Conservation (phyloP, 2,888 invertebrate species). For the Drosophila suboccidentalis region DNA sequence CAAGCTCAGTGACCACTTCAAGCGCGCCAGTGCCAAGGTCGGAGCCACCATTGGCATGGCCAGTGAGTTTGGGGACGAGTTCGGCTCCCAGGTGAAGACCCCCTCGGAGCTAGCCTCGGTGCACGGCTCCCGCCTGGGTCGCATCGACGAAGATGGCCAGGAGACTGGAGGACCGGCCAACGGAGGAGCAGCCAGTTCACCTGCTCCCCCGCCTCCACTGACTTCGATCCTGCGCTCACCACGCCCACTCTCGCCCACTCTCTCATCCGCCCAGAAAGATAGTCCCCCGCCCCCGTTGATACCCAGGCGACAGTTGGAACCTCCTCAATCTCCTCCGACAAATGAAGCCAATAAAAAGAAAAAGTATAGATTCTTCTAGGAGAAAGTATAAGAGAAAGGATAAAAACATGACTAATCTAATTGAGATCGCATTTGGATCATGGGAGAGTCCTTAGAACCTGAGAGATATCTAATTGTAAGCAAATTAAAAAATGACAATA, state of each 20-base stretch:
- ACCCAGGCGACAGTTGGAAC: conserved; percentile 63
- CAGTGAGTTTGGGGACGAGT: conserved; percentile 84
- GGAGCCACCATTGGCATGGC: conserved; percentile 94
- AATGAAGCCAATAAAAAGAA: conserved; percentile 70
- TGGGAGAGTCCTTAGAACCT: conserved; percentile 43
- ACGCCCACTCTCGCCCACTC: conserved; percentile 66
- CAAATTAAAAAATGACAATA: conserved; percentile 65
- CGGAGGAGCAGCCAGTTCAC: conserved; percentile 4
- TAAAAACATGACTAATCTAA: not conserved
- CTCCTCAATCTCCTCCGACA: conserved; percentile 47
- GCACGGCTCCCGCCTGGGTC: conserved; percentile 78
- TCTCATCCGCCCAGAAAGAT: not conserved
- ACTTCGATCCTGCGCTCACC: conserved; percentile 70
- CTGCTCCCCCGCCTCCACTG: conserved; percentile 41
- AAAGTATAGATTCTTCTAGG: conserved; percentile 78
- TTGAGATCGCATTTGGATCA: conserved; percentile 21
- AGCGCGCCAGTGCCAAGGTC: conserved; percentile 93
- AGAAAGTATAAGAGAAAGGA: no score
- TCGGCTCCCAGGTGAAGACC: conserved; percentile 71
- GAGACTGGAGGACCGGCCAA: conserved; percentile 26
- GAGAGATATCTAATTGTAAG: conserved; percentile 41
- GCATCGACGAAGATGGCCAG: conserved; percentile 76
- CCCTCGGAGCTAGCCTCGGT: conserved; percentile 82
- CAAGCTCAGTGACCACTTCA: conserved; percentile 92
- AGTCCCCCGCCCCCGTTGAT: conserved; percentile 81